Evolutionary conservation across 2,113 vertebrate genomes (phyloP).

Genomic region (Coryphaenoides rupestris): DNA sequence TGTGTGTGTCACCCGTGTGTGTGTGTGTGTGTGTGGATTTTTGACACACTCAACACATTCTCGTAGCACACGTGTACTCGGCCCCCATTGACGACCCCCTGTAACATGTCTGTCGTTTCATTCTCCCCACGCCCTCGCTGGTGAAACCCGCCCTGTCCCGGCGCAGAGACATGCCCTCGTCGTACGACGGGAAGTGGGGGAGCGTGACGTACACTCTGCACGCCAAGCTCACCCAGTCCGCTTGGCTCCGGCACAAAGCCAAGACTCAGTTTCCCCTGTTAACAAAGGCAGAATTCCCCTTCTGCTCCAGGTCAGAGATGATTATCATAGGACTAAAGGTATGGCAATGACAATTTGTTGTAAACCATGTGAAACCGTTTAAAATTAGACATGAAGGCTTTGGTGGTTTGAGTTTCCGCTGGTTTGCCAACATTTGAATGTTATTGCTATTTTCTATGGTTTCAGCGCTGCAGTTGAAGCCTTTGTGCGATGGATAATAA

Average conservation of each 20-base stretch:
- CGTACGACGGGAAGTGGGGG: constrained; percentile 61
- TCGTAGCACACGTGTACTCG: too few species aligned
- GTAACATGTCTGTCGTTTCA: not conserved
- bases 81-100: not conserved
- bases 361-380: too few species aligned
- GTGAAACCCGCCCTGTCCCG: too few species aligned
- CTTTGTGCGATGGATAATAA: not conserved
- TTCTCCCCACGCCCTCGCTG: constrained; percentile 4
- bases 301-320: constrained; percentile 61
- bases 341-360: not conserved
- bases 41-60: not conserved
- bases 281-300: constrained; percentile 61
- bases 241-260: constrained; percentile 61
- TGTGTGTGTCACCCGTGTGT: too few species aligned
- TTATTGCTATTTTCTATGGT: not conserved
- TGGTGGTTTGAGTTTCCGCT: not conserved
- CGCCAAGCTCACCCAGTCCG: constrained; percentile 56
- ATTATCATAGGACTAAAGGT: constrained; percentile 63
- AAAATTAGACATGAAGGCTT: not conserved
- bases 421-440: not conserved
- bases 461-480: not conserved
- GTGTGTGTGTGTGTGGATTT: constrained; percentile 41
- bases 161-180: constrained; percentile 69
- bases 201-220: constrained; percentile 55
- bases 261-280: constrained; percentile 56